phyloP scores from a whole-genome alignment of 2,888 invertebrate genomes.

The Copidosoma aretas region DNA sequence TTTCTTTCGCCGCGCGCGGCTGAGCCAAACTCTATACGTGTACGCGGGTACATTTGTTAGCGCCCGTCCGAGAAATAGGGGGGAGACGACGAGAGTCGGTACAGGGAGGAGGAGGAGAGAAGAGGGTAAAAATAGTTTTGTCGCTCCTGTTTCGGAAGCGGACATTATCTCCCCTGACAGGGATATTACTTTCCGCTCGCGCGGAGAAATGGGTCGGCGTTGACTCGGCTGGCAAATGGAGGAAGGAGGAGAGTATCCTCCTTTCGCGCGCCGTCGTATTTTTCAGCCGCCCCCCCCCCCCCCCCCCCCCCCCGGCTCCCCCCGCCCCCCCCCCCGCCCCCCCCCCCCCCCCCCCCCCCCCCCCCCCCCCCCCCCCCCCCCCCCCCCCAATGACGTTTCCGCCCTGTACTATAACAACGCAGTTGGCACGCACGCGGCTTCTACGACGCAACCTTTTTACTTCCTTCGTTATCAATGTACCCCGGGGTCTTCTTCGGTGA shows the following conservation, averaged over 20 bases:
- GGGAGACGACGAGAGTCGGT: background rate
- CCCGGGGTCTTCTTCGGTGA: constrained; percentile 7
- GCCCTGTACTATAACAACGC: background rate
- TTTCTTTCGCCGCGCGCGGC: too few species aligned
- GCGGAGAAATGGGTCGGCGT: constrained; percentile 45
- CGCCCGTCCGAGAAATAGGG: background rate
- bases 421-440: background rate
- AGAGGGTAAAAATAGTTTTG: background rate
- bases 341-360: background rate
- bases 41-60: background rate
- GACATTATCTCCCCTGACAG: constrained; percentile 47
- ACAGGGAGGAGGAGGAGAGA: background rate
- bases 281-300: background rate
- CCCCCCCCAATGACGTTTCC: background rate
- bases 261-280: background rate
- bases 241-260: background rate
- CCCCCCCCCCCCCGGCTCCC: background rate
- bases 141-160: constrained; percentile 38
- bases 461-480: constrained; percentile 33
- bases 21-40: background rate
- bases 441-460: background rate
- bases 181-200: constrained; percentile 47
- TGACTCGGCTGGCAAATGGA: constrained; percentile 19
- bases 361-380: background rate
- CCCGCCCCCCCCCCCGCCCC: background rate